Percentiles rank a stretch among this genome's conserved stretches.
Conservation (phyloP, 2,797 vertebrate species). For the Pangasius sanitwongsei region DNA sequence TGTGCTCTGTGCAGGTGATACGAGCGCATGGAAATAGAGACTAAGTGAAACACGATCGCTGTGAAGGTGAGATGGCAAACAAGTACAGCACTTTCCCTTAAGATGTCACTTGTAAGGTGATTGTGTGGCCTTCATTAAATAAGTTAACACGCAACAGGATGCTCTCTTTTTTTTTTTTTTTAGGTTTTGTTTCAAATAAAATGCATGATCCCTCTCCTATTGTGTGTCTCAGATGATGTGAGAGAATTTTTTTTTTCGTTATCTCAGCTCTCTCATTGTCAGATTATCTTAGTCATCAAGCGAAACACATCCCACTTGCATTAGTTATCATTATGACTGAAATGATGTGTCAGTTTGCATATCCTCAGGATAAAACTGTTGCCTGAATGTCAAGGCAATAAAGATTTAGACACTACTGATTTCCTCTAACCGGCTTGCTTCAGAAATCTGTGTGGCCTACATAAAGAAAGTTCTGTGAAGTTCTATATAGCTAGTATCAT, state of each 20-base stretch:
- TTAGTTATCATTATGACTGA: conserved; percentile 9
- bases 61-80: conserved; percentile 32
- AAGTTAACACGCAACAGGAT: background rate
- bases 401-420: background rate
- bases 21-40: conserved; percentile 12
- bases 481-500: background rate
- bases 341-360: conserved; percentile 20
- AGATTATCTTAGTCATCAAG: conserved; percentile 2
- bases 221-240: background rate
- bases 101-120: conserved; percentile 23
- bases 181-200: background rate
- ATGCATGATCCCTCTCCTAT: no score
- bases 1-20: conserved; percentile 16
- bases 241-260: background rate
- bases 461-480: background rate
- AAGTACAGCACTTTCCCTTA: conserved; percentile 29
- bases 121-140: conserved; percentile 8
- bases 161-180: background rate
- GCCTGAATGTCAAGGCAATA: background rate
- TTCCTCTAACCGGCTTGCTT: background rate
- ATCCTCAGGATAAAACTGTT: background rate
- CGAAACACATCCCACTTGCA: conserved; percentile 13
- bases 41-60: conserved; percentile 22
- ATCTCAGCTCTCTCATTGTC: conserved; percentile 6
- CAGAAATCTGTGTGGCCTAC: no score